A percentile compares a stretch with the other conserved stretches of the same genome.
These are phyloP conservation scores for Myotis planiceps DNA, from an alignment of 2,797 vertebrate genomes.

Conservation along the genomic window DNA sequence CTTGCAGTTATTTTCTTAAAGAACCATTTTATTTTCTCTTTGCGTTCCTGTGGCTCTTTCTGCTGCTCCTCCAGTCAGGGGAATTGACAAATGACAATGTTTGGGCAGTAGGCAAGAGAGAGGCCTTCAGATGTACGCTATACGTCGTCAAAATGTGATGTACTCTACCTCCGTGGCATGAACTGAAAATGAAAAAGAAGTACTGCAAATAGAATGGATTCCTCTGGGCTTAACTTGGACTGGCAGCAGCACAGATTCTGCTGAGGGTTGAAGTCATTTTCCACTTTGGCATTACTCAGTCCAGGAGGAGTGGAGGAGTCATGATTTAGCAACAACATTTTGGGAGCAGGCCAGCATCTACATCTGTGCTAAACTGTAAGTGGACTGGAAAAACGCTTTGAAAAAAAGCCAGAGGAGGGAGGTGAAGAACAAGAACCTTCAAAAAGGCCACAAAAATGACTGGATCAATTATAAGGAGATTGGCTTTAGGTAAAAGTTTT, in stretches of 20 bases:
- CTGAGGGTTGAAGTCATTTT: slow-evolving; percentile 59
- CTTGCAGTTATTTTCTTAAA: neutral
- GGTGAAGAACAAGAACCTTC: slow-evolving; percentile 1
- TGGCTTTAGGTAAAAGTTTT: slow-evolving; percentile 55
- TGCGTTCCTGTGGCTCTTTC: neutral
- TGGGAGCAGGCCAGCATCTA: slow-evolving; percentile 75
- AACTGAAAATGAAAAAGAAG: slow-evolving; percentile 43
- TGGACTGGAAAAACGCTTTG: slow-evolving; percentile 64
- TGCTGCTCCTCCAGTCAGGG: neutral
- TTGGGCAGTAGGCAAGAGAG: neutral
- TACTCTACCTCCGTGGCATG: neutral
- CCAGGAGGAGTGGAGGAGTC: slow-evolving; percentile 61
- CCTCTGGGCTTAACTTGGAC: slow-evolving; percentile 24
- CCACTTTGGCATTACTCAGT: slow-evolving; percentile 52
- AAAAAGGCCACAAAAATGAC: slow-evolving; percentile 35
- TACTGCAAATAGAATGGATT: slow-evolving; percentile 34
- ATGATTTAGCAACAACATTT: slow-evolving; percentile 62
- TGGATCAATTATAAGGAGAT: neutral
- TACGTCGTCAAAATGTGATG: neutral
- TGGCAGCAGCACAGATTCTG: neutral
- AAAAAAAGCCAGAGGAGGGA: slow-evolving; percentile 63
- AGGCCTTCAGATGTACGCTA: neutral
- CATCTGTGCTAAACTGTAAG: slow-evolving; percentile 81
- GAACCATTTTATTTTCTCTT: slow-evolving; percentile 12
- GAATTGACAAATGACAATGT: neutral